These are phyloP conservation scores for Ictalurus furcatus DNA, from an alignment of 2,113 vertebrate genomes.

Conservation along the genomic window DNA sequence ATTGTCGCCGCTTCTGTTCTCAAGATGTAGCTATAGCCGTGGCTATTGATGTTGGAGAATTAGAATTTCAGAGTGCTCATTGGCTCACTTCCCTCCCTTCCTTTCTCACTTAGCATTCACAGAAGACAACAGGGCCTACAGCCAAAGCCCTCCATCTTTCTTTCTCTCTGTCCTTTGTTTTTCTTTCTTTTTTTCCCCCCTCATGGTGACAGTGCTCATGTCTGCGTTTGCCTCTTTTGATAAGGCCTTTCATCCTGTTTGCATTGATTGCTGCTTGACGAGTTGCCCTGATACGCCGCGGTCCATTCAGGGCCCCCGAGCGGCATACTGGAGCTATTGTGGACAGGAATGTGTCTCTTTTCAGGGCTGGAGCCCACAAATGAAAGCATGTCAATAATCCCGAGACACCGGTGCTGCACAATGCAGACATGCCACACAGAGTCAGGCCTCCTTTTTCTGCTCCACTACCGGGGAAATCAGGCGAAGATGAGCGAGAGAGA, in stretches of 20 bases:
- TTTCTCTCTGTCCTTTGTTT: constrained; percentile 12
- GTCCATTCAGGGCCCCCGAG: constrained; percentile 67
- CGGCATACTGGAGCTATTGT: constrained; percentile 78
- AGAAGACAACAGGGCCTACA: constrained; percentile 48
- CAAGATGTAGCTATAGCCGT: constrained; percentile 53
- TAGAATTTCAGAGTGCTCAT: constrained; percentile 60
- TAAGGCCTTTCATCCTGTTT: constrained; percentile 76
- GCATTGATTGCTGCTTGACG: constrained; percentile 76
- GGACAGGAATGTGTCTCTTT: constrained; percentile 78
- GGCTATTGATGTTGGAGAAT: constrained; percentile 57
- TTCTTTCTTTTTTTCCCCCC: neutral
- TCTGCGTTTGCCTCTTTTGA: constrained; percentile 75
- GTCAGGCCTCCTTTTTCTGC: constrained; percentile 60
- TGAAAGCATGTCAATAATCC: constrained; percentile 79
- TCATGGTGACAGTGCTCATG: constrained; percentile 64
- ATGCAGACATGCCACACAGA: constrained; percentile 61
- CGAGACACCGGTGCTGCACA: constrained; percentile 68
- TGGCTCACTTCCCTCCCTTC: constrained; percentile 50
- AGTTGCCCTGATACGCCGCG: constrained; percentile 73
- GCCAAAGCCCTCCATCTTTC: constrained; percentile 50
- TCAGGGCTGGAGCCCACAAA: constrained; percentile 75
- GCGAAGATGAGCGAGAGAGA: constrained; percentile 37
- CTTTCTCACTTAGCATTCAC: constrained; percentile 46
- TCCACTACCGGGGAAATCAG: constrained; percentile 55
- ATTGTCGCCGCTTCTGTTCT: constrained; percentile 48